Evolutionary conservation across 2,797 vertebrate species (phyloP).

Genomic region (Megaceryle alcyon): DNA sequence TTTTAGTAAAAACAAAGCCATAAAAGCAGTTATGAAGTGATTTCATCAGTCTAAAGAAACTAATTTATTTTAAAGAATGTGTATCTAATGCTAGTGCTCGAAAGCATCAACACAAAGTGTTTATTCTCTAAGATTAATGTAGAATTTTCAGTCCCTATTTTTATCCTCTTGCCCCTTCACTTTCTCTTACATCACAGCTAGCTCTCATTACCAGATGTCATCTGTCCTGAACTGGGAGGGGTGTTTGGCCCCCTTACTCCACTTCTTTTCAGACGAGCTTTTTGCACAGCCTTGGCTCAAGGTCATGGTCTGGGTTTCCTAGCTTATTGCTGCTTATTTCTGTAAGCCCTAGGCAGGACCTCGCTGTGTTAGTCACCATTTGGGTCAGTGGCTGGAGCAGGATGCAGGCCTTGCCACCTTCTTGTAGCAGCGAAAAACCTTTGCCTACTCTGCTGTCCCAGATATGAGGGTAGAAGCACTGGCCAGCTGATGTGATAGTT

Average conservation of each 20-base stretch:
- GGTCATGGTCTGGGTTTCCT: background rate
- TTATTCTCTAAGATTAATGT: constrained; percentile 10
- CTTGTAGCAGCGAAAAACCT: background rate
- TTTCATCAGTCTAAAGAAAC: background rate
- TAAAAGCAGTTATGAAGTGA: background rate
- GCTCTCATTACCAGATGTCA: background rate
- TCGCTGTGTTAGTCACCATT: rapidly evolving
- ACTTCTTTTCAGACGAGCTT: background rate
- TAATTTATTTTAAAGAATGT: background rate
- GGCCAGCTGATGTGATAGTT: rapidly evolving
- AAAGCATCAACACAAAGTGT: background rate
- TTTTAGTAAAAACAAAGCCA: background rate
- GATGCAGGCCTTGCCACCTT: background rate
- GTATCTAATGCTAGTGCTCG: background rate
- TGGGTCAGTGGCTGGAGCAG: background rate
- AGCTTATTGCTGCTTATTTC: background rate
- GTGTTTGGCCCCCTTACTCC: rapidly evolving
- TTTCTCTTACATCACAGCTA: background rate
- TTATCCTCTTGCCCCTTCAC: background rate
- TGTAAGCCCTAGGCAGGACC: background rate
- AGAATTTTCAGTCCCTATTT: background rate
- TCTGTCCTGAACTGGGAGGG: background rate
- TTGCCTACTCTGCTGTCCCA: background rate
- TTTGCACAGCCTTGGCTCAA: background rate
- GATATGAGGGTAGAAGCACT: no score